Evolutionary conservation across 1,140 invertebrate species (phyloP), one percentile per base, ranked within the genome.

Genomic region (Pomacea maculata): DNA sequence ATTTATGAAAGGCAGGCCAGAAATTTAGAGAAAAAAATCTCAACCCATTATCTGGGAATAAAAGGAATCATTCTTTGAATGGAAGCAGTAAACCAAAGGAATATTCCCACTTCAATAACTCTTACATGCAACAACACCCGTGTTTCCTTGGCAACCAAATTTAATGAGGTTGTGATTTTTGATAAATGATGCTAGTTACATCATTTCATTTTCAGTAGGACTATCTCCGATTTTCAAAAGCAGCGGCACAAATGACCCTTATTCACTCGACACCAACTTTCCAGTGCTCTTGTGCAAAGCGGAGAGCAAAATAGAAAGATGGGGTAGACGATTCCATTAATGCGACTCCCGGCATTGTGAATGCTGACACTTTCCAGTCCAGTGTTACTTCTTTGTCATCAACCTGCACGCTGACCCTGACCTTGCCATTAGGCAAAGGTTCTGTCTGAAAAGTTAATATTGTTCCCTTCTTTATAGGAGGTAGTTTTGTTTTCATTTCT

Each of bases 401-500:
- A 1, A 87, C 85, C 75, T 89, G 85, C 15, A 90, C 81, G 81
- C 85, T 87, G 61, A 90, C 87, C 63, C 88, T 84, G 14, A 90
- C 85, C 75, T 90, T 90, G 17, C 88, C 86, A 80, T 87, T 89
- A 0, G 86, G 80, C 54, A 90, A 80, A 5, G 79, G 71, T 78
- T 90, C 89, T 19, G 88, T 88, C 73, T 89, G 84, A 79, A 90
- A 84, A 63, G 85, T 87, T 15, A 90, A 70, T 21, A 81, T 78
- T n/a, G 88, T 88, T 9, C 87, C 87, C 80, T 87, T 88, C n/a
- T 82, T 84, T 75, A 89, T 85, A 45, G 85, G 79, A 65, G 89
- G 89, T 68, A 90, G 82, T 68, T 85, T 86, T 0, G 83, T 90
- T 72, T 87, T 87, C 87, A 89, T 90, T 77, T 89, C 89, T 73